Base-by-base conservation (phyloP, 2,113 vertebrate genomes). In the Indicator indicator region DNA sequence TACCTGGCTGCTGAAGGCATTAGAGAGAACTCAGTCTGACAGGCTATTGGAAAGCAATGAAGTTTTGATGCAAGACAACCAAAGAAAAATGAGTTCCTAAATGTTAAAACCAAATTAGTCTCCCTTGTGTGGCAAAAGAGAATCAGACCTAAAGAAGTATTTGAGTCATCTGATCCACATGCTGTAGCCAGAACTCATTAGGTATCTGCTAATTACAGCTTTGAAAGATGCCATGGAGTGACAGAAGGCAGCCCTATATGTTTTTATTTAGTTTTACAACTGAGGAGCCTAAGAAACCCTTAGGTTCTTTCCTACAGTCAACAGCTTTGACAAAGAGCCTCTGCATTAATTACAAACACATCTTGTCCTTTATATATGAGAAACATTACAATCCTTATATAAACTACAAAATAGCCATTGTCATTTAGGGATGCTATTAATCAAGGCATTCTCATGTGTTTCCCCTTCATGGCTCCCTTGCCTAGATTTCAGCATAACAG, bases 371-470 rank as follows among this genome's bases (percentile, higher is more conserved):
- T 90, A 83, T 69, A 36, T 58, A 81, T 69, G 69, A 89, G 83
- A 77, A 95, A 81, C 88, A 81, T 76, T 83, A n/a, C 58, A 58
- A 76, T 69, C 54, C 85, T 81, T 90, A 90, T 28, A 95, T 88
- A 83, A 80, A 36, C 83, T 83, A 74, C 90, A 90, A 91, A 94
- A 19, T 56, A 94, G 79, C 69, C 54, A 91, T 69, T 91, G 93
- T 93, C 88, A 94, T 90, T 93, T 86, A 91, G 79, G 76, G 85
- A 93, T 95, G 94, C 88, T 72, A 90, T 96, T 97, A 94, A 93
- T 95, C 94, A 95, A 81, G 54, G 36, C 83, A 12, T 81, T 88
- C 79, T 78, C 1, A 0, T 77, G 28, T 59, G 48, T 88, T 83
- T 95, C 74, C 58, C 64, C 60, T 62, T 71, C 82, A 72, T 76